Base-by-base conservation (phyloP, 2,113 vertebrate species). In the Sphaerodactylus townsendi region DNA sequence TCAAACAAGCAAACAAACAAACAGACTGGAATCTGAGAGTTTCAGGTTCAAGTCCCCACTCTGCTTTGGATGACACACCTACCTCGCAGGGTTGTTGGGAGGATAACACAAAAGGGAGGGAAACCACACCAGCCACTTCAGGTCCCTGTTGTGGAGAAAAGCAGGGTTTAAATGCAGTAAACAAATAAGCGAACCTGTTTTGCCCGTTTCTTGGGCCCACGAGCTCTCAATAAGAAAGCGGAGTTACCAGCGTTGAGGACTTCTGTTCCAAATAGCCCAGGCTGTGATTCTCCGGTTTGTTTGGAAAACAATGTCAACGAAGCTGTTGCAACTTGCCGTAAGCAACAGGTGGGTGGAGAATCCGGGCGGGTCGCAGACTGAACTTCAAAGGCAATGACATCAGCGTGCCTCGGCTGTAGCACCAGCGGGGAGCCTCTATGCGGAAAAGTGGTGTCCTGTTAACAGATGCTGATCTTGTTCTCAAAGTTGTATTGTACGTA, bases 381-480 rank as follows among this genome's bases (percentile, higher is more conserved):
- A 53, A 71, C 89, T 92, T 93, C 88, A 91, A 92, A 93, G 59
- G 91, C 82, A 56, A 19, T 85, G 70, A 85, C 79, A 84, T 90
- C 71, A 50, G 85, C 89, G 83, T 85, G 87, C 77, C 83, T 90
- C n/a, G 0, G 1, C 85, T 92, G 4, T 85, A 91, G 46, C 17
- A 1, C 89, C 83, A 25, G 89, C 0, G 77, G 82, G 59, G 59
- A 5, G 86, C 10, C 19, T 89, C 84, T 81, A 75, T 91, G 44
- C 17, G 91, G 90, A 92, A 92, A 93, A 93, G 90, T 79, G 80
- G 62, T 37, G 91, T 94, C 92, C 91, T 89, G 87, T 91, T 86
- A 92, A 92, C 91, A 93, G 92, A 92, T 91, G 91, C 88, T 66
- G 65, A 90, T 86, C 56, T 93, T 93, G 91, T 93, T 94, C 93